Conservation (phyloP, 1,140 invertebrate species). For the Polypedilum vanderplanki region DNA sequence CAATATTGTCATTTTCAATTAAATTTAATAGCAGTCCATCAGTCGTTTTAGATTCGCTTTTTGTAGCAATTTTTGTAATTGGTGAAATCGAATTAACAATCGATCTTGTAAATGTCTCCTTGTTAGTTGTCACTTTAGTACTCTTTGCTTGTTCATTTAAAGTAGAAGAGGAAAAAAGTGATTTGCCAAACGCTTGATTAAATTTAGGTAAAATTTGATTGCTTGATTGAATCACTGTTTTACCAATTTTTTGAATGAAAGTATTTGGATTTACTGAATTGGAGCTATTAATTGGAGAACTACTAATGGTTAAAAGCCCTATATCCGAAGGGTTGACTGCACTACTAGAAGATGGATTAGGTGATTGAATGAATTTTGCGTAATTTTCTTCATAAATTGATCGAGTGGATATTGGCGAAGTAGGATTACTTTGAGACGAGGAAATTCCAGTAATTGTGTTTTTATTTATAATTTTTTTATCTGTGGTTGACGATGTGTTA, state of each 20-base stretch:
- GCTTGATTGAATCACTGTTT: slow-evolving; percentile 33
- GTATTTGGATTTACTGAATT: slow-evolving; percentile 36
- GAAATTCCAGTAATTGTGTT: slow-evolving; percentile 32
- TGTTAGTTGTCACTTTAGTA: slow-evolving; percentile 31
- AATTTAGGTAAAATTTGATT: slow-evolving; percentile 57
- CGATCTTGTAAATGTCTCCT: slow-evolving; percentile 29
- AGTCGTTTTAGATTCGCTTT: neutral
- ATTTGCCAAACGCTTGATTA: slow-evolving; percentile 69
- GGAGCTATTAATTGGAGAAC: slow-evolving; percentile 38
- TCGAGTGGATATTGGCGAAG: slow-evolving; percentile 46
- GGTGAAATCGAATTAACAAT: slow-evolving; percentile 33
- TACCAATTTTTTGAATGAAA: slow-evolving; percentile 25
- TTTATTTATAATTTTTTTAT: slow-evolving; percentile 37
- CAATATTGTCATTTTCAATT: neutral
- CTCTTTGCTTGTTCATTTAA: neutral
- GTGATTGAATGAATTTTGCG: slow-evolving; percentile 48
- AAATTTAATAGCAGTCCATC: neutral
- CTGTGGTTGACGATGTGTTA: slow-evolving; percentile 34
- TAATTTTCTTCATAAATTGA: slow-evolving; percentile 51
- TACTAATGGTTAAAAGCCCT: slow-evolving; percentile 35
- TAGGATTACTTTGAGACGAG: slow-evolving; percentile 36
- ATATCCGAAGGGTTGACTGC: neutral
- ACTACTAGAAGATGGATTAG: slow-evolving; percentile 15
- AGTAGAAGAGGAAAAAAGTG: slow-evolving; percentile 44
- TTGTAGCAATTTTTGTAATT: slow-evolving; percentile 38